Evolutionary conservation across 2,888 invertebrate genomes (phyloP), one percentile per base, ranked within the genome.

Genomic region (Ochlodes sylvanus): DNA sequence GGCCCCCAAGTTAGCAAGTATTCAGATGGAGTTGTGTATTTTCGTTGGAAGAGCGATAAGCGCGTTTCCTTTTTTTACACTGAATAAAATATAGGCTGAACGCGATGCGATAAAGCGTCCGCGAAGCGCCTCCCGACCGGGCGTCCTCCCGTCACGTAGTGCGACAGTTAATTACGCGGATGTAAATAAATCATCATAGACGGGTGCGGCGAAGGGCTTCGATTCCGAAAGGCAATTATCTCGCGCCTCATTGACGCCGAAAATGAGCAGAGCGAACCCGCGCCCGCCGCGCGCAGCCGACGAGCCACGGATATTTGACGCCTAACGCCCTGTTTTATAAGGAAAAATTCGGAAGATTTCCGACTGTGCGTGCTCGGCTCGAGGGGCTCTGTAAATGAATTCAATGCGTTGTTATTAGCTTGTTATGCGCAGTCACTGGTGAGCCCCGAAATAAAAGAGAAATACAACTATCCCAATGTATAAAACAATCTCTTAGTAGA

Each of bases 121-220:
- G 82, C 85, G 86, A 79, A 34, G 17, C 41, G 85, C 88, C 88
- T 87, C 86, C 74, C 90, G 87, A 9, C 44, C 44, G 17, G 44
- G 15, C 44, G 1, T 19, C 63, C 63, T 56, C 63, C 90, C 90
- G 91, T 92, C 92, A 92, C 92, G 91, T 90, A 90, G 87, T 90
- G 89, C 86, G 92, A 93, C 92, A 92, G 90, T 92, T 92, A 92
- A 92, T 93, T 92, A 92, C 90, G 88, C 88, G 89, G 88, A 89
- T 92, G 88, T 92, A 92, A 92, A 92, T 93, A 92, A 92, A 93
- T 93, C 92, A 92, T 92, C 91, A 90, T 87, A 89, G 90, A 86
- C 88, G 86, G 88, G 85, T 85, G 87, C 83, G 87, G 86, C 81
- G 84, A 85, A 86, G 86, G 85, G 88, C 84, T 90, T 90, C 90